Evolutionary conservation across 2,888 invertebrate species (phyloP), one percentile per base, ranked within the genome.

Genomic region (Thyatira batis): DNA sequence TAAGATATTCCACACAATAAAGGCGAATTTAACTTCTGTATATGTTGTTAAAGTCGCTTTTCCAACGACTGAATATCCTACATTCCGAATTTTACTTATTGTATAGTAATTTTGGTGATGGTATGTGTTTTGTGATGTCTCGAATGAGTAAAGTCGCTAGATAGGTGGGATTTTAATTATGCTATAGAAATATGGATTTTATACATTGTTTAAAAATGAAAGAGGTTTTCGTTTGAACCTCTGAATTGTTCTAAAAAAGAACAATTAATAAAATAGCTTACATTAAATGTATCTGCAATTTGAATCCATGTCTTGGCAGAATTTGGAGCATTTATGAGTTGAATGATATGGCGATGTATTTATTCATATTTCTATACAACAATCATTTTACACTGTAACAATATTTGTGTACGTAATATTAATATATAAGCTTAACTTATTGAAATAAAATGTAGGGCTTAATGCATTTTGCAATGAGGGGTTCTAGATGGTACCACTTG

Each of bases 371-470:
- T 33, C 49, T 51, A 44, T 49, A 53, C 17, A 39, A 27, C 46
- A 46, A 45, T 53, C 20, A 49, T 49, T 56, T 60, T 58, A 51
- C 39, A 39, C 39, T 52, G 52, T 63, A 67, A 65, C 71, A 69
- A 65, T 67, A 69, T 49, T 63, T 61, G 66, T 75, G 71, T 71
- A 73, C 46, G 70, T 76, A 68, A 69, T 61, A 48, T 63, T 69
- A 68, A 65, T 54, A 50, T 63, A 63, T 53, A 69, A 70, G 65
- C 52, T 45, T 73, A 71, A 78, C 69, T 81, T 81, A 80, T 77
- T 78, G n/a, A n/a, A 64, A 54, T 57, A 44, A 13, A 39, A n/a
- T 54, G 53, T 60, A 57, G 52, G 57, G 25, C 13, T 60, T 51
- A 45, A 45, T 39, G 39, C 39, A 17, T n/a, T 8, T 39, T 17